Evolutionary conservation across 2,888 invertebrate species (phyloP).

Genomic region (Allolobophora icterica): DNA sequence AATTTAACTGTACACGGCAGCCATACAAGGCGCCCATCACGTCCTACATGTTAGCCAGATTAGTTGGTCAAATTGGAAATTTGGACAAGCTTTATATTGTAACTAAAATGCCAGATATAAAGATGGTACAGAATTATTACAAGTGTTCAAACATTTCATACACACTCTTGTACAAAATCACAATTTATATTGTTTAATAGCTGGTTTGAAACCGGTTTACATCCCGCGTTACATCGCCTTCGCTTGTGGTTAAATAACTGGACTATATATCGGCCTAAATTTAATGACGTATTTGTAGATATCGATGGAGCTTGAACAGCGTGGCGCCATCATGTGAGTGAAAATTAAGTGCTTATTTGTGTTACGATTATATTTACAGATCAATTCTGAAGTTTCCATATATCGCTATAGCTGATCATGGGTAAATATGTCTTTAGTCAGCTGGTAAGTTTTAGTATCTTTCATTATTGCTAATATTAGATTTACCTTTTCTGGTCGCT

Average conservation of each 20-base stretch:
- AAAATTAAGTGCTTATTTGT: neutral
- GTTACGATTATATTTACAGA: neutral
- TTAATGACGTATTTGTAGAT: neutral
- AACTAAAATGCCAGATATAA: too few species aligned
- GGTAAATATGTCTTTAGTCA: slow-evolving; percentile 17
- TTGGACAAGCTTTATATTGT: too few species aligned
- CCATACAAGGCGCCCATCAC: too few species aligned
- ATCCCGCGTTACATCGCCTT: neutral
- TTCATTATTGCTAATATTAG: neutral
- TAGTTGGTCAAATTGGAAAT: too few species aligned
- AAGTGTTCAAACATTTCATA: too few species aligned
- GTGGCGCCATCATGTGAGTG: neutral
- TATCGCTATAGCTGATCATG: slow-evolving; percentile 9
- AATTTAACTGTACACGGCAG: too few species aligned
- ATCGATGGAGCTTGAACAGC: neutral
- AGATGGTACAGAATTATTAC: too few species aligned
- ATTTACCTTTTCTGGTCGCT: neutral
- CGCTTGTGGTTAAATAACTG: neutral
- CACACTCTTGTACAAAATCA: too few species aligned
- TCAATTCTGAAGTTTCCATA: neutral
- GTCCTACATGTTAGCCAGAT: too few species aligned
- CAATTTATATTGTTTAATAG: too few species aligned
- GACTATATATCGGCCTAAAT: neutral
- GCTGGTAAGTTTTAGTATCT: neutral
- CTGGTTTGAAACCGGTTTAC: too few species aligned